phyloP scores from a whole-genome alignment of 2,797 vertebrate species.

The Phataginus tetradactyla region DNA sequence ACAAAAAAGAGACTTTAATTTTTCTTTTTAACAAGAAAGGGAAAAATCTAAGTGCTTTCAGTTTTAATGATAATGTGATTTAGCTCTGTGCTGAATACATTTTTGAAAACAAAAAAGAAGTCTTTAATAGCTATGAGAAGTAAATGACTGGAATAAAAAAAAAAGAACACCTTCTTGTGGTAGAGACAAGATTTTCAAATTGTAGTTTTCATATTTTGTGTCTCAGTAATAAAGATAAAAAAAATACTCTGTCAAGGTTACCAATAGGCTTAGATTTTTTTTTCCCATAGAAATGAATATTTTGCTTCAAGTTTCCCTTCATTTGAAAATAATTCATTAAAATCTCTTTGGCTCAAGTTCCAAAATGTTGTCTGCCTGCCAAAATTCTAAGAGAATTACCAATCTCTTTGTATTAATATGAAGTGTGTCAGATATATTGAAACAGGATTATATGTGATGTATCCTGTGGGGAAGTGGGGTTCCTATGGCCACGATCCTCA shows the following conservation, averaged over 20 bases:
- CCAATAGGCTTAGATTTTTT: neutral
- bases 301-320: slow-evolving; percentile 68
- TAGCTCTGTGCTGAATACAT: neutral
- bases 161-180: neutral
- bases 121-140: neutral
- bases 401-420: slow-evolving; percentile 36
- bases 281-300: neutral
- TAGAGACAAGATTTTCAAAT: neutral
- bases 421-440: slow-evolving; percentile 31
- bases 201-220: neutral
- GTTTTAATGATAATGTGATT: neutral
- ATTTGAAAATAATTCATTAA: slow-evolving; percentile 72
- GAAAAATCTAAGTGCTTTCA: neutral
- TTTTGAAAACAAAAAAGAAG: slow-evolving; percentile 6
- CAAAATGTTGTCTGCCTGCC: slow-evolving; percentile 64
- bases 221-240: neutral
- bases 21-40: neutral
- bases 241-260: neutral
- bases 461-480: neutral
- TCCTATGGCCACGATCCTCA: too few relatives aligned
- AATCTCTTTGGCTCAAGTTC: slow-evolving; percentile 69
- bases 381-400: slow-evolving; percentile 70
- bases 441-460: neutral
- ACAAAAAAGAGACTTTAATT: neutral
- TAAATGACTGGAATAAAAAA: neutral